Conservation (phyloP, 2,113 vertebrate species). For the Bucco capensis region DNA sequence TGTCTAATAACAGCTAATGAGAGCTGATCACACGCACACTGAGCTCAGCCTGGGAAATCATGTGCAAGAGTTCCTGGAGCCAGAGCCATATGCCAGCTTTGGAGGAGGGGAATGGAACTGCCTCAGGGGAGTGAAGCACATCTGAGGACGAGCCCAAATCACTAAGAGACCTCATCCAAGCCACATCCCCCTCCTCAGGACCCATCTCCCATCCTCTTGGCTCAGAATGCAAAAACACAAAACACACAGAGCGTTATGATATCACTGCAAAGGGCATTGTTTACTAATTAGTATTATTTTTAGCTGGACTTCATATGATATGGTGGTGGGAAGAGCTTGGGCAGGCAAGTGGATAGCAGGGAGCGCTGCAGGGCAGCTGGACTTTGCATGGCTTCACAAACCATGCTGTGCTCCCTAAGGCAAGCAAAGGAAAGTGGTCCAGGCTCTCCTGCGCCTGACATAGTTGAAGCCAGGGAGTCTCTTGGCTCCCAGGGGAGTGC, state of each 20-base stretch:
- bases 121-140: background rate
- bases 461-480: background rate
- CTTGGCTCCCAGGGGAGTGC: background rate
- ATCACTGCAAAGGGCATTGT: background rate
- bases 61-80: background rate
- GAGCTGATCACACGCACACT: background rate
- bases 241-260: background rate
- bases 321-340: background rate
- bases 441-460: background rate
- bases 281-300: background rate
- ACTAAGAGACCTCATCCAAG: background rate
- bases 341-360: background rate
- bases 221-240: background rate
- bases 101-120: background rate
- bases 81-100: conserved; percentile 21
- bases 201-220: background rate
- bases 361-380: background rate
- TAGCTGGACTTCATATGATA: background rate
- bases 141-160: background rate
- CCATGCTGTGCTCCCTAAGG: background rate
- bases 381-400: background rate
- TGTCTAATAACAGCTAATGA: conserved; percentile 45
- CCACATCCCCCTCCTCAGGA: background rate
- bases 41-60: conserved; percentile 35
- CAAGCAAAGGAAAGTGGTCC: background rate